These are phyloP conservation scores for Grapholita molesta DNA, from an alignment of 1,140 invertebrate species.

Conservation along the genomic window DNA sequence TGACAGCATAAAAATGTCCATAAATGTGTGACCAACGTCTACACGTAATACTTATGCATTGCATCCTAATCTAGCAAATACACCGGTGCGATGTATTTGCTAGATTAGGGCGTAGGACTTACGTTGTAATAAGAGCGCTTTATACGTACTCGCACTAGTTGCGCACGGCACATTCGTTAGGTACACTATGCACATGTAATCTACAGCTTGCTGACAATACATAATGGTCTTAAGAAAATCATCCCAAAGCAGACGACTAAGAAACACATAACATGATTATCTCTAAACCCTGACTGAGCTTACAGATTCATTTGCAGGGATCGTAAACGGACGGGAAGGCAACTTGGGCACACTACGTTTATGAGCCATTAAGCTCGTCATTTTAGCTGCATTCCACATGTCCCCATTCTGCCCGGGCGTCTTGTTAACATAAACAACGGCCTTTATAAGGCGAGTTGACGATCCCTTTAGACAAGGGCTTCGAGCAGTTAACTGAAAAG, in stretches of 20 bases:
- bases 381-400: slow-evolving; percentile 17
- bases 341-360: slow-evolving; percentile 12
- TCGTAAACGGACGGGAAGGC: slow-evolving; percentile 6
- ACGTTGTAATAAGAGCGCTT: too few relatives aligned
- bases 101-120: too few relatives aligned
- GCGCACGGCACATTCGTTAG: too few relatives aligned
- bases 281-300: background rate
- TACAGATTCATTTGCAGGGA: slow-evolving; percentile 9
- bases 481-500: background rate
- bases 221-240: background rate
- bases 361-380: slow-evolving; percentile 12
- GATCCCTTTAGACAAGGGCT: background rate
- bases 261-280: background rate
- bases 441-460: slow-evolving; percentile 1
- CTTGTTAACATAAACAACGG: slow-evolving; percentile 17
- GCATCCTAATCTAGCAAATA: too few relatives aligned
- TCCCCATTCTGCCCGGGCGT: background rate
- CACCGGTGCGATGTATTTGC: too few relatives aligned
- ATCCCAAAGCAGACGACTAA: background rate
- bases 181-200: too few relatives aligned
- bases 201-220: too few relatives aligned
- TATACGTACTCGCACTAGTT: too few relatives aligned
- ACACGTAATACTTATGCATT: too few relatives aligned
- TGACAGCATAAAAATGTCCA: too few relatives aligned
- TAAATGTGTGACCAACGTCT: too few relatives aligned